Base-by-base conservation (phyloP, 2,797 vertebrate genomes). In the Danio kyathit region DNA sequence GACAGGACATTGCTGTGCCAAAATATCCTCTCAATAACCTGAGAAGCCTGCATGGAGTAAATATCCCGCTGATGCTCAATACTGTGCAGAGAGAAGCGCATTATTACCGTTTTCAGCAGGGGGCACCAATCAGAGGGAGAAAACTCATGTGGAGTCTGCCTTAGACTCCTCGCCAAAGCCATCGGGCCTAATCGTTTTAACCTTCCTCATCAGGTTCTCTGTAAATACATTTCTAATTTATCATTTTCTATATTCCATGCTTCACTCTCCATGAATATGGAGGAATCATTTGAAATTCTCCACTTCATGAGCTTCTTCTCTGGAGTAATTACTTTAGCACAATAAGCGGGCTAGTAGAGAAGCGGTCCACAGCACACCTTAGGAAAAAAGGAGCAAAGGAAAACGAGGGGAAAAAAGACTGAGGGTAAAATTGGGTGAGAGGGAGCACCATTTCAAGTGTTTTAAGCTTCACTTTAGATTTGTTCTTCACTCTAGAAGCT, bases 251-350 rank as follows among this genome's bases (percentile, higher is more conserved):
- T 93, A 91, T 91, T 91, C 90, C 90, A 91, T 80, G 91, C 89
- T 94, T 92, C 88, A 88, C 86, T 64, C 84, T 91, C 90, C 89
- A 87, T 82, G 84, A 91, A 91, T 90, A 91, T 86, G 82, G 90
- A 89, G 88, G 93, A 94, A 94, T 93, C 84, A 94, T 94, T 94
- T 93, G 88, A 93, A 94, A 94, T 93, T 92, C 92, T 92, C 84
- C 91, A 92, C 92, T 93, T 93, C 92, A 95, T 94, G 93, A 94
- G 93, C 90, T 93, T 92, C 91, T 90, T 89, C 92, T 93, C 91
- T 90, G 88, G 88, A 91, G 91, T 92, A 94, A 94, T 94, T 94
- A 95, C 93, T 91, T 90, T 89, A 85, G 82, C 88, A 93, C 92
- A 94, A 93, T 93, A 91, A 91, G 93, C 90, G 88, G 91, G 67